Percentiles rank a stretch among this genome's conserved stretches.
phyloP scores from a whole-genome alignment of 2,113 vertebrate genomes.

The Nerophis ophidion region DNA sequence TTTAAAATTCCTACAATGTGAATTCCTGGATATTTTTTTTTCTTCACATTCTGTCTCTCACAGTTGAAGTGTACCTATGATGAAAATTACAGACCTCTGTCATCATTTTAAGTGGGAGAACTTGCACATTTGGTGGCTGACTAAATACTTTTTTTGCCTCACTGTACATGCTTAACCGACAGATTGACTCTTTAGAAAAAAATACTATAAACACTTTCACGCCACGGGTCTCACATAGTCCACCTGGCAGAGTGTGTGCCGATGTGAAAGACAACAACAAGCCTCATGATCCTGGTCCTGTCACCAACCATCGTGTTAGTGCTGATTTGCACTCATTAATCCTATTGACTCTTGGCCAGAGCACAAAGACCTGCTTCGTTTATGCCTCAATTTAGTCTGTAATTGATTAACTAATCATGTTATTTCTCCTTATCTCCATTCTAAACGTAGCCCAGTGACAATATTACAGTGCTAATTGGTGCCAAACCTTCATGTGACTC shows the following conservation, averaged over 20 bases:
- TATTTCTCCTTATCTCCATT: background rate
- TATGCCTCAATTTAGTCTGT: background rate
- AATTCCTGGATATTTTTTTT: too few species aligned
- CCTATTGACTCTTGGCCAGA: slow-evolving; percentile 15
- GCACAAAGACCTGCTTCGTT: slow-evolving; percentile 13
- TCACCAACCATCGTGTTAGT: slow-evolving; percentile 38
- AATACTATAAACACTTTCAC: too few species aligned
- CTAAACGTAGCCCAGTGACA: background rate
- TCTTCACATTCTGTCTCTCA: too few species aligned
- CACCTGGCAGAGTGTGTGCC: background rate
- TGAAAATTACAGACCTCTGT: too few species aligned
- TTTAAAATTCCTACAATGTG: too few species aligned
- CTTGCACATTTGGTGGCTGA: too few species aligned
- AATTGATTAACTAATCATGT: background rate
- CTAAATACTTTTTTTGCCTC: too few species aligned
- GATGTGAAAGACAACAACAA: slow-evolving; percentile 9
- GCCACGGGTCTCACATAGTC: slow-evolving; percentile 1
- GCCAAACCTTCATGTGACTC: slow-evolving; percentile 12
- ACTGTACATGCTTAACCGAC: too few species aligned
- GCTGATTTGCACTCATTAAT: slow-evolving; percentile 22
- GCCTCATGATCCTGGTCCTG: slow-evolving; percentile 36
- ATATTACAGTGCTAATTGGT: background rate
- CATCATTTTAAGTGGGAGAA: too few species aligned
- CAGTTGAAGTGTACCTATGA: too few species aligned
- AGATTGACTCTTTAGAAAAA: too few species aligned